These are phyloP conservation scores for Artemia franciscana DNA, from an alignment of 1,140 invertebrate genomes.

Conservation along the genomic window DNA sequence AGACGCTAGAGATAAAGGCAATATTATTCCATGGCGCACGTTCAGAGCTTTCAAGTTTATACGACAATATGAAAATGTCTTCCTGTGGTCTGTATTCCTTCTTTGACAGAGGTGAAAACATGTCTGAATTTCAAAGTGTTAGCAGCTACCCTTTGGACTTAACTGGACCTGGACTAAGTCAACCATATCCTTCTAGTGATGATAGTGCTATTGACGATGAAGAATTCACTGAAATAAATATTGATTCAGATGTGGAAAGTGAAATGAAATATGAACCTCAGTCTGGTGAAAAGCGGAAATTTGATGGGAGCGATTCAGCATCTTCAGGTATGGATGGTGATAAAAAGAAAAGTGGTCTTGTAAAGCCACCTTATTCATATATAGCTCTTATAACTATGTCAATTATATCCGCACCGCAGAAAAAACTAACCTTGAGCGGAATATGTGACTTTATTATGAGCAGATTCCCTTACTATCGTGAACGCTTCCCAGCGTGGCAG, in stretches of 20 bases:
- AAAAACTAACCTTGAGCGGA: conserved; percentile 82
- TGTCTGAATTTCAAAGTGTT: background rate
- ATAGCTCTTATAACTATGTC: conserved; percentile 96
- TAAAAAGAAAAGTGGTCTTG: conserved; percentile 24
- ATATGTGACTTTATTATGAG: conserved; percentile 99
- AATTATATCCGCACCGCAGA: conserved; percentile 86
- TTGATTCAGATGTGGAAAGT: background rate
- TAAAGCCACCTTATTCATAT: conserved; percentile 93
- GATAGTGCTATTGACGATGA: background rate
- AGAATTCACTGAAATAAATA: background rate
- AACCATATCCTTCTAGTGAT: background rate
- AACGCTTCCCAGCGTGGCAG: conserved; percentile 88
- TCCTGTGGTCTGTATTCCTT: background rate
- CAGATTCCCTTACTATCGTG: conserved; percentile 84
- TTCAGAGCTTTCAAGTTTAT: background rate
- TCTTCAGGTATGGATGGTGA: background rate
- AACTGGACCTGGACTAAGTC: background rate
- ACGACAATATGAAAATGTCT: background rate
- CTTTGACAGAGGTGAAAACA: background rate
- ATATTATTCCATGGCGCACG: background rate
- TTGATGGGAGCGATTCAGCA: background rate
- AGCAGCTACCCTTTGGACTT: background rate
- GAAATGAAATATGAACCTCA: background rate
- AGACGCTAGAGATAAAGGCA: background rate
- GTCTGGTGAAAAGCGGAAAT: background rate